phyloP scores from a whole-genome alignment of 2,113 vertebrate genomes.

The Triplophysa tibetana region DNA sequence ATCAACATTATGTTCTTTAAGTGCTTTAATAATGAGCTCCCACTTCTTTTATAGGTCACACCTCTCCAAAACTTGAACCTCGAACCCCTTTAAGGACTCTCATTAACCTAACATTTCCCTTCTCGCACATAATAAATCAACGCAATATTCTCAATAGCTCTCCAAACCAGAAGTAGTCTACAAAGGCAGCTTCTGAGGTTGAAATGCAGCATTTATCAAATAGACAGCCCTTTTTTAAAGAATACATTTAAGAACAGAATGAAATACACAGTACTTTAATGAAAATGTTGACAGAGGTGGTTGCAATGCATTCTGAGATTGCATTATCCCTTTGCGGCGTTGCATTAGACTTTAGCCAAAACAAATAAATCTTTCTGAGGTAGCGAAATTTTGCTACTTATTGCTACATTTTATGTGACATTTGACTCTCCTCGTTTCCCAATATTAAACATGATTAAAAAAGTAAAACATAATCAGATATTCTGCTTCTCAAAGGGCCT shows the following conservation, averaged over 20 bases:
- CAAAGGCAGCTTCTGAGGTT: too few relatives aligned
- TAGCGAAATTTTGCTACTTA: too few relatives aligned
- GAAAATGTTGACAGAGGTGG: too few relatives aligned
- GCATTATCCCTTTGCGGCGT: too few relatives aligned
- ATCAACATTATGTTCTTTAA: neutral
- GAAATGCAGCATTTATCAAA: too few relatives aligned
- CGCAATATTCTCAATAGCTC: neutral
- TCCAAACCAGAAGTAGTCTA: neutral
- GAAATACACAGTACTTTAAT: too few relatives aligned
- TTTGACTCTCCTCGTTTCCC: neutral
- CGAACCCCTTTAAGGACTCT: neutral
- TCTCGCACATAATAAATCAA: neutral
- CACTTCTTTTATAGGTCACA: neutral
- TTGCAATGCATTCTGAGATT: too few relatives aligned
- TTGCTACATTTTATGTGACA: too few relatives aligned
- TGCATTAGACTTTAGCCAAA: too few relatives aligned
- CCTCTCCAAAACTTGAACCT: neutral
- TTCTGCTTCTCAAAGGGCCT: neutral
- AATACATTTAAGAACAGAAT: too few relatives aligned
- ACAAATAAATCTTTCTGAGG: too few relatives aligned
- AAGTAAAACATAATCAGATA: conserved; percentile 15
- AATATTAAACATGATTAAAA: neutral
- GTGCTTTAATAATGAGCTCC: neutral
- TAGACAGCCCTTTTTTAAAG: too few relatives aligned
- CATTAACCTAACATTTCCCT: neutral